These are phyloP conservation scores for Cephus rjabovi DNA, from an alignment of 2,888 invertebrate genomes.

Conservation along the genomic window DNA sequence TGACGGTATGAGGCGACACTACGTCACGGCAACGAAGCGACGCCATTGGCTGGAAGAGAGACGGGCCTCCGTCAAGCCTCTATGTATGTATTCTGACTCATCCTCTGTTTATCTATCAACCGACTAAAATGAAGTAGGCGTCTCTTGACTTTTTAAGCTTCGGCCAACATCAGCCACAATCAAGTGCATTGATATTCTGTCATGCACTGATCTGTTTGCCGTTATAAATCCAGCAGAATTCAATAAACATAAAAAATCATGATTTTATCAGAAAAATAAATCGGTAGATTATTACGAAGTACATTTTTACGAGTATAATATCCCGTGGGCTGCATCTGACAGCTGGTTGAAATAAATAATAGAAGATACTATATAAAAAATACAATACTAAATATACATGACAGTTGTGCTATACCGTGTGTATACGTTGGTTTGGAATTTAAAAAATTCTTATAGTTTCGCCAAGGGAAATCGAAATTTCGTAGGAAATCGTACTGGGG, in stretches of 20 bases:
- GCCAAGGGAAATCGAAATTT: not conserved
- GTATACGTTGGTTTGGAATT: not conserved
- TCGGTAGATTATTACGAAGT: not conserved
- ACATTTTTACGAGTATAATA: not conserved
- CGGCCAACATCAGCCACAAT: conserved; percentile 1
- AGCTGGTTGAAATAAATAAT: not conserved
- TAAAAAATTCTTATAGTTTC: too few relatives aligned
- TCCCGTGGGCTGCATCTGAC: too few relatives aligned
- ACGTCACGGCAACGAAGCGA: conserved; percentile 41
- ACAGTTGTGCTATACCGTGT: not conserved
- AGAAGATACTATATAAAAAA: not conserved
- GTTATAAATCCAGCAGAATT: not conserved
- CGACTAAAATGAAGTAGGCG: conserved; percentile 26
- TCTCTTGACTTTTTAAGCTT: conserved; percentile 3
- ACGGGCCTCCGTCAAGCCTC: conserved; percentile 56
- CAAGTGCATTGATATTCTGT: not conserved
- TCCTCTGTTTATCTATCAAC: conserved; percentile 33
- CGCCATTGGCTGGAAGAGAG: conserved; percentile 45
- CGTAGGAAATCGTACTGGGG: not conserved
- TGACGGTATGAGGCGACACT: conserved; percentile 39
- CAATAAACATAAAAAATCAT: not conserved
- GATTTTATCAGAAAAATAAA: not conserved
- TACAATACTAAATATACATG: not conserved
- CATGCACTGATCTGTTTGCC: not conserved
- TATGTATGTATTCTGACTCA: conserved; percentile 41